These are phyloP conservation scores for Puffinus mauretanicus DNA, from an alignment of 2,113 vertebrate species.

Conservation along the genomic window DNA sequence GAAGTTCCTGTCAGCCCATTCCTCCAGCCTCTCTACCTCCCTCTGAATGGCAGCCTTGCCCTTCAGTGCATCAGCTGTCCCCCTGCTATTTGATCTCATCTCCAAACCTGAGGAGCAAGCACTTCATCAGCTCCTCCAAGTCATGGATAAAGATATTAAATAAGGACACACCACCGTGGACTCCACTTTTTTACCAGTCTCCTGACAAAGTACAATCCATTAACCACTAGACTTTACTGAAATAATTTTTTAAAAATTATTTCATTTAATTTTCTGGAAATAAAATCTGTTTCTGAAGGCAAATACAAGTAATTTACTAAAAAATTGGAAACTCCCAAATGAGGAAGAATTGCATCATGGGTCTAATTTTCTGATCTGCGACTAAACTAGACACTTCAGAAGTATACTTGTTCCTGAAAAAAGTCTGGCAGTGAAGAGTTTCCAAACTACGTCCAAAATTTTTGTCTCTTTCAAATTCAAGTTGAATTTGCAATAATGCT, in stretches of 20 bases:
- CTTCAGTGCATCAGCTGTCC: background rate
- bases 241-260: fast-evolving
- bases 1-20: background rate
- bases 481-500: background rate
- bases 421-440: background rate
- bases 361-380: background rate
- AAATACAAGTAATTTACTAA: background rate
- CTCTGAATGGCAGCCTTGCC: background rate
- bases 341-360: background rate
- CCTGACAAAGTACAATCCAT: background rate
- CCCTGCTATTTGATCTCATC: background rate
- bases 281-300: background rate
- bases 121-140: background rate
- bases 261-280: background rate
- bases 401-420: background rate
- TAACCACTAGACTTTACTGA: background rate
- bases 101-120: background rate
- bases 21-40: background rate
- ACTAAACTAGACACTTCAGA: background rate
- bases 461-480: background rate
- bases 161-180: background rate
- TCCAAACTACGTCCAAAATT: background rate
- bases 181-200: background rate
- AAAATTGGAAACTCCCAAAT: background rate
- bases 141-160: too few species aligned